Base-by-base conservation (phyloP, 2,888 invertebrate species). In the Gisinianus flammeolus region DNA sequence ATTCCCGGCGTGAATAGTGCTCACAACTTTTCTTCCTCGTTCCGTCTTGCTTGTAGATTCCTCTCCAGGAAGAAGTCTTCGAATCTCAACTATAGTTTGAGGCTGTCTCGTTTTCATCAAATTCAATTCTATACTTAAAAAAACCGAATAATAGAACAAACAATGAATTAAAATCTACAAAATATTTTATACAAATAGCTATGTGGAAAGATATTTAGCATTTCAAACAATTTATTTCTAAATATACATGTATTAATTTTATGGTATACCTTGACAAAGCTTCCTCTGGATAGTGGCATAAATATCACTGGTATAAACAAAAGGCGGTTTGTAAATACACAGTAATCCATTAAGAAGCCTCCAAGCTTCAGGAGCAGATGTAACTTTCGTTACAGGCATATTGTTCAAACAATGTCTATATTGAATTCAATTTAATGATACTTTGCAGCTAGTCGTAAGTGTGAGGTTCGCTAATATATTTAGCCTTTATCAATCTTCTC, bases 301-400 rank as follows among this genome's bases (percentile, higher is more conserved):
- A 0, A 92, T 88, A 85, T 88, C 88, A 26, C 85, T 85, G 0
- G 90, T 87, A 62, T 89, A 87, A 52, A 91, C 88, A 73, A 90
- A 90, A 0, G 91, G 86, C 19, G 94, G 94, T 87, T 96, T 96
- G 85, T 93, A 94, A 19, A 95, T 88, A 87, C 93, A 93, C 79
- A 94, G 88, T 8, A 95, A 85, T 31, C 95, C 95, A 87, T 92
- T 92, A 73, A 96, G 86, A 33, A 88, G 86, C 84, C 90, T 91
- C 88, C 91, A 94, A 2, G 92, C 90, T 16, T 83, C 79, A n/a
- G 85, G 80, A 4, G 87, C 86, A 10, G 83, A 81, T 24, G 72
- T 76, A 62, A 82, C 66, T 4, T 30, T 26, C 0, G 66, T 30
- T 2, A 74, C 33, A 24, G 69, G 28, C 77, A 77, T 68, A 22